phyloP scores from a whole-genome alignment of 2,888 invertebrate species.

The Cheilosia vernalis region DNA sequence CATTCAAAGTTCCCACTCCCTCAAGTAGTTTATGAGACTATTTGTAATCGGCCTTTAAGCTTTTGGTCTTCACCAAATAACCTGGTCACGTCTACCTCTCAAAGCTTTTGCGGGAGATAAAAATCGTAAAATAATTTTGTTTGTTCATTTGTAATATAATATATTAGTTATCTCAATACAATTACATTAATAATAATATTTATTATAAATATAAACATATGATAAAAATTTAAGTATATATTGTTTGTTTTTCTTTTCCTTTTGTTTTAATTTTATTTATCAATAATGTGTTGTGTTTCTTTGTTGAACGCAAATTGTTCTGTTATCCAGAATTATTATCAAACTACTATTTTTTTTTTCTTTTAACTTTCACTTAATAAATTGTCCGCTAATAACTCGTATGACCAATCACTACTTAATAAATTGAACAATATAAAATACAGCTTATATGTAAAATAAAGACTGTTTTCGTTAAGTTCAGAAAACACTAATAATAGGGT shows the following conservation, averaged over 20 bases:
- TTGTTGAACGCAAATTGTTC: slow-evolving; percentile 37
- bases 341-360: slow-evolving; percentile 48
- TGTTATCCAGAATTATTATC: slow-evolving; percentile 65
- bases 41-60: too few relatives aligned
- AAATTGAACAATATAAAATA: slow-evolving; percentile 54
- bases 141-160: slow-evolving; percentile 15
- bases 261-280: neutral
- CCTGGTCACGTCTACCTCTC: too few relatives aligned
- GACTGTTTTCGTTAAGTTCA: slow-evolving; percentile 37
- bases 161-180: slow-evolving; percentile 60
- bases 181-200: slow-evolving; percentile 62
- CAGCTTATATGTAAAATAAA: slow-evolving; percentile 48
- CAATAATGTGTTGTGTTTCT: slow-evolving; percentile 1
- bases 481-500: slow-evolving; percentile 41
- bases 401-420: slow-evolving; percentile 60
- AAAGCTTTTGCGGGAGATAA: too few relatives aligned
- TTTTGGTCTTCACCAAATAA: too few relatives aligned
- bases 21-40: too few relatives aligned
- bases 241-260: slow-evolving; percentile 11
- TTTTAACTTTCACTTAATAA: slow-evolving; percentile 22
- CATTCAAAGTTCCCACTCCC: too few relatives aligned
- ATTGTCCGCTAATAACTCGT: slow-evolving; percentile 33
- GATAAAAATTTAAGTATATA: slow-evolving; percentile 58
- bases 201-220: slow-evolving; percentile 71
- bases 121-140: neutral